Evolutionary conservation across 1,140 invertebrate genomes (phyloP).

Genomic region (Pseudomyrmex sp.): DNA sequence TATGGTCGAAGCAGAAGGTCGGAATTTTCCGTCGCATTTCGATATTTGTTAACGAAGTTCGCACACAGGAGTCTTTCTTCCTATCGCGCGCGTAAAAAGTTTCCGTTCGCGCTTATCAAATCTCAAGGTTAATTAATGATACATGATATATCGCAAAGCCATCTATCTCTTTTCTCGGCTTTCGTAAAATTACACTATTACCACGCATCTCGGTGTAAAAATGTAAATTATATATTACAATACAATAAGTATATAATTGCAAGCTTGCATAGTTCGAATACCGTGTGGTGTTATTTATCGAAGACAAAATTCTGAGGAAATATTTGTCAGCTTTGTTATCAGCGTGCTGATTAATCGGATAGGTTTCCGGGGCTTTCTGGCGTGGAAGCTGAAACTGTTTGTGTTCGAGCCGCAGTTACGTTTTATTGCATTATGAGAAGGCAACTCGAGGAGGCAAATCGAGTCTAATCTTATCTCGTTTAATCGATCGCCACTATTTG

Average conservation of each 20-base stretch:
- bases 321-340: neutral
- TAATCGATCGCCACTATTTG: constrained; percentile 30
- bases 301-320: too few species aligned
- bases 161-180: constrained; percentile 24
- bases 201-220: neutral
- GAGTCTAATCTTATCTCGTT: constrained; percentile 36
- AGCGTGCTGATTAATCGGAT: neutral
- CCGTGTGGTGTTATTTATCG: too few species aligned
- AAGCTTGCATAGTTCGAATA: too few species aligned
- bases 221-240: neutral
- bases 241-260: neutral
- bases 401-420: neutral
- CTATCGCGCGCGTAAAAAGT: neutral
- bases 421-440: constrained; percentile 8
- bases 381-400: neutral
- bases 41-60: constrained; percentile 42
- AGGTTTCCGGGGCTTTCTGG: neutral
- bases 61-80: neutral
- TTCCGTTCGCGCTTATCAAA: constrained; percentile 10
- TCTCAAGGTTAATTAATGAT: constrained; percentile 19
- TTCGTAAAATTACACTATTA: constrained; percentile 8
- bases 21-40: constrained; percentile 22
- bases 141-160: neutral
- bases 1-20: neutral
- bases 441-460: constrained; percentile 2